Percentiles rank a stretch among this genome's conserved stretches.
Evolutionary conservation across 2,797 vertebrate genomes (phyloP).

Genomic region (Meda fulgida): DNA sequence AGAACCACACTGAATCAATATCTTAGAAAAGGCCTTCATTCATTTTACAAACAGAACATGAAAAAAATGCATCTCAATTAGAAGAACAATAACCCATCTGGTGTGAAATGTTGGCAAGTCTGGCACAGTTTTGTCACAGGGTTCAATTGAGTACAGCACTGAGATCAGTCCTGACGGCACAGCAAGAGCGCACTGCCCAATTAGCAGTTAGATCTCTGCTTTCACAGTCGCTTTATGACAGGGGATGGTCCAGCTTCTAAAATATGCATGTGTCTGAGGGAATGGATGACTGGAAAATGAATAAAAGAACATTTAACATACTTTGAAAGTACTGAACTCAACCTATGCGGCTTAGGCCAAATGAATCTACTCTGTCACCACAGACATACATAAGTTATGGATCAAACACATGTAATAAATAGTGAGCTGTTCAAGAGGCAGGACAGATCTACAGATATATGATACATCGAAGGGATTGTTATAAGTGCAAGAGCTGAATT

Average conservation of each 20-base stretch:
- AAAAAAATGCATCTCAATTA: background rate
- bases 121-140: background rate
- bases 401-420: background rate
- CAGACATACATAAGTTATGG: background rate
- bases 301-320: background rate
- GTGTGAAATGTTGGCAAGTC: background rate
- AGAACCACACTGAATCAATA: background rate
- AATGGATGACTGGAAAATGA: background rate
- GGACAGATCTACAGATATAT: background rate
- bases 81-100: constrained; percentile 3
- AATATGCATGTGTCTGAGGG: constrained; percentile 31
- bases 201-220: background rate
- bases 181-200: constrained; percentile 19
- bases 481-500: background rate
- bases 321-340: constrained; percentile 17
- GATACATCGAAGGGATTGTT: constrained; percentile 12
- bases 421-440: background rate
- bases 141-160: constrained; percentile 7
- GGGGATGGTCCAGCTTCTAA: constrained; percentile 5
- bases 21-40: background rate
- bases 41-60: background rate
- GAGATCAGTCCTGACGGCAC: background rate
- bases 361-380: background rate
- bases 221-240: background rate
- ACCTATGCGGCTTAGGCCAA: background rate